Evolutionary conservation across 2,888 invertebrate genomes (phyloP), one percentile per base, ranked within the genome.

Genomic region (Elmis aenea): DNA sequence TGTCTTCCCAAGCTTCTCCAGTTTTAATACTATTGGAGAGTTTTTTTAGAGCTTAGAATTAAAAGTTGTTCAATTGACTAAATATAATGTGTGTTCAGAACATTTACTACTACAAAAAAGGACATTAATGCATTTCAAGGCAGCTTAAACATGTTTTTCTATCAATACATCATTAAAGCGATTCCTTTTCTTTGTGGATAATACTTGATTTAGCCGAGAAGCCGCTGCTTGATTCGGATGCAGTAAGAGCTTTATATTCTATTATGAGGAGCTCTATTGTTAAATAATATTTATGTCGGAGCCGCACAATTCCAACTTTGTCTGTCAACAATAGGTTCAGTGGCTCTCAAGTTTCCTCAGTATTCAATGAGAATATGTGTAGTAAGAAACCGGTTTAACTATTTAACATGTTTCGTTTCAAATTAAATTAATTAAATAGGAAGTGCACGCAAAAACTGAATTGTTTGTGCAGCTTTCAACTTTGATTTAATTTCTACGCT

Each of bases 281-380:
- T 57, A 55, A 60, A 60, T 59, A 61, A 62, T 61, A 61, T 61
- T 62, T 60, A 18, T 18, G 59, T 61, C 61, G 58, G 58, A 51
- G 51, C 52, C 58, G 58, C 55, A 57, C 57, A 58, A 57, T 58
- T 59, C 57, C 51, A 56, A 59, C 57, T 60, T 57, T 57, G 59
- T 57, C 49, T 56, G 58, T 61, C 59, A 62, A 62, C 59, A 61
- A 62, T 61, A 51, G 59, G 46, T 51, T 56, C 51, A 44, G 44
- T 53, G 51, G 51, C 57, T 57, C 55, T 58, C 5, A 18, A 18
- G 18, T 18, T 8, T 5, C 18, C 8, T 18, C 18, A 6, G 18
- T 8, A 5, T 18, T 18, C 49, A 45, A 46, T 44, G 44, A 40
- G 48, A 54, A 50, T 47, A 50, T 46, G 52, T 48, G 42, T 45